Conservation (phyloP, 2,113 vertebrate species). For the Scatophagus argus region DNA sequence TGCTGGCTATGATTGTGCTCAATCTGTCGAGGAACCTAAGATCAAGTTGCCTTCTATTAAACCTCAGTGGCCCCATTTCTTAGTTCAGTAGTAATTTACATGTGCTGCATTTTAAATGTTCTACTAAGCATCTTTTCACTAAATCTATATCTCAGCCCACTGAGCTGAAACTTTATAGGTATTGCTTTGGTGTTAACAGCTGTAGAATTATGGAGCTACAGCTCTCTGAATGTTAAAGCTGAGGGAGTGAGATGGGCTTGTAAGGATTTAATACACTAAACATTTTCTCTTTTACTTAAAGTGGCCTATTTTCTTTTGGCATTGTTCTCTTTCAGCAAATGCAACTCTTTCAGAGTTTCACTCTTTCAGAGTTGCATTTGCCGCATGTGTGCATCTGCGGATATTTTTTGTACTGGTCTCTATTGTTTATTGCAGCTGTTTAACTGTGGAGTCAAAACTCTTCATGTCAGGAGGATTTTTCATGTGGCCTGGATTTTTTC, state of each 20-base stretch:
- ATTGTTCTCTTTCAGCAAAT: conserved; percentile 27
- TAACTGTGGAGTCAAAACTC: conserved; percentile 49
- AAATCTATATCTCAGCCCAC: conserved; percentile 69
- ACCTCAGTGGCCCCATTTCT: conserved; percentile 50
- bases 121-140: conserved; percentile 64
- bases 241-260: conserved; percentile 26
- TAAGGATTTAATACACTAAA: conserved; percentile 38
- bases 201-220: conserved; percentile 43
- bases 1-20: conserved; percentile 42
- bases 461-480: conserved; percentile 64
- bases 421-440: conserved; percentile 69
- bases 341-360: too few species aligned
- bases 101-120: conserved; percentile 70
- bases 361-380: conserved; percentile 25
- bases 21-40: conserved; percentile 45
- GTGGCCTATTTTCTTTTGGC: neutral
- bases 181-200: conserved; percentile 72
- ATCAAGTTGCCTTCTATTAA: conserved; percentile 58
- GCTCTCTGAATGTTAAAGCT: conserved; percentile 35
- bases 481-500: conserved; percentile 62
- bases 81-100: conserved; percentile 67
- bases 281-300: conserved; percentile 51
- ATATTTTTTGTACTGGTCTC: conserved; percentile 45
- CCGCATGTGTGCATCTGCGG: conserved; percentile 42
- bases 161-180: conserved; percentile 70